Conservation (phyloP, 2,888 invertebrate species). For the Chymomyza caudatula region DNA sequence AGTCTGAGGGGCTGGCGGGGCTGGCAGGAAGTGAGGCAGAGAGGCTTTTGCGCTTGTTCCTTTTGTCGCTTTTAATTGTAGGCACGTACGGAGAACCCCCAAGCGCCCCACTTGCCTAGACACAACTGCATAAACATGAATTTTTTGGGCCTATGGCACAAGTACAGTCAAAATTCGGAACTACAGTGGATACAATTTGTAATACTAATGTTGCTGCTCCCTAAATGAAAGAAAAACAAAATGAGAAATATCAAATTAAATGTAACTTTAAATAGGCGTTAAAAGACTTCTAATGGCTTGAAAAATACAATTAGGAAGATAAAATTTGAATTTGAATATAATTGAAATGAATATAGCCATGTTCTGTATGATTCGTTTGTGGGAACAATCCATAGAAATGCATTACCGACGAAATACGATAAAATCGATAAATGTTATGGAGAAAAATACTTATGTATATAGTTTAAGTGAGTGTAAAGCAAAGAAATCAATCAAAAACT, state of each 20-base stretch:
- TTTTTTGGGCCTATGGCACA: slow-evolving; percentile 11
- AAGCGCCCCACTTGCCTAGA: slow-evolving; percentile 35
- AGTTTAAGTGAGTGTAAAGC: no score
- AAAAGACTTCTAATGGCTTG: background rate
- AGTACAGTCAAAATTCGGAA: background rate
- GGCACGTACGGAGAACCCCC: slow-evolving; percentile 54
- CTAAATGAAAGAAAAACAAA: background rate
- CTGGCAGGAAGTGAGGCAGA: background rate
- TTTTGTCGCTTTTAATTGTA: slow-evolving; percentile 57
- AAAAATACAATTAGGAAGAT: background rate
- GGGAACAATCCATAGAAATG: no score
- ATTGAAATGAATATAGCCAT: no score
- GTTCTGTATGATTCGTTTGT: no score
- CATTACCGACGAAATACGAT: no score
- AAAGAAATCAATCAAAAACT: no score
- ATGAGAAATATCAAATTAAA: background rate
- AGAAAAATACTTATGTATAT: no score
- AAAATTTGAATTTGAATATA: background rate
- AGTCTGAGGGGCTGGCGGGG: background rate
- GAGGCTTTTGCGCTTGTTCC: slow-evolving; percentile 41
- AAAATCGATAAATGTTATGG: no score
- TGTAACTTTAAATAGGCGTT: no score
- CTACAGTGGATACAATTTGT: background rate
- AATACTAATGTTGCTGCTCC: background rate
- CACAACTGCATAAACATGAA: slow-evolving; percentile 68